Conservation (phyloP, 2,888 invertebrate genomes). For the Trachelus stipa region DNA sequence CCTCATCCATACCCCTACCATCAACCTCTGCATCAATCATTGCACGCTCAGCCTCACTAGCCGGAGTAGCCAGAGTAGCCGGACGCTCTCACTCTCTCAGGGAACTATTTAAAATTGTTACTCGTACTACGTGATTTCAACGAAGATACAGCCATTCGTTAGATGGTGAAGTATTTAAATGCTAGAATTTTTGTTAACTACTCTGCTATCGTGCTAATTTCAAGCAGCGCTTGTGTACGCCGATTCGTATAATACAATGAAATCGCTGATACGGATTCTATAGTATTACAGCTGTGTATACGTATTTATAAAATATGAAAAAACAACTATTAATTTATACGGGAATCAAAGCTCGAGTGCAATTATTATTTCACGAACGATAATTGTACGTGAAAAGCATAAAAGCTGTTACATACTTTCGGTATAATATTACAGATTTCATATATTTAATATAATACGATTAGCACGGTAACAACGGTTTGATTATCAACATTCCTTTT, state of each 20-base stretch:
- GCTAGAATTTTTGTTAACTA: conserved; percentile 38
- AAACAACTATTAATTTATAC: too few species aligned
- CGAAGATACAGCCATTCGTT: neutral
- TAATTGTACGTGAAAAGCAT: too few species aligned
- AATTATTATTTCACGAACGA: too few species aligned
- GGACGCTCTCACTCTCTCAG: conserved; percentile 31
- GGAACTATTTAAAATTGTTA: conserved; percentile 51
- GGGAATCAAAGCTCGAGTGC: too few species aligned
- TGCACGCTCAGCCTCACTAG: conserved; percentile 48
- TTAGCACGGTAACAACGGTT: conserved; percentile 29
- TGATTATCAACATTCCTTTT: conserved; percentile 57
- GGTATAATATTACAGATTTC: too few species aligned
- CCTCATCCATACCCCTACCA: conserved; percentile 29
- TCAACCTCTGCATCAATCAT: conserved; percentile 62
- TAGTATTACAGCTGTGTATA: too few species aligned
- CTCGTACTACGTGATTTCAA: conserved; percentile 7
- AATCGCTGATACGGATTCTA: too few species aligned
- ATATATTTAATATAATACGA: too few species aligned
- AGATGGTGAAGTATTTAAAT: neutral
- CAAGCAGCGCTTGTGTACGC: too few species aligned
- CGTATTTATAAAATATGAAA: too few species aligned
- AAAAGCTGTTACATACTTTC: too few species aligned
- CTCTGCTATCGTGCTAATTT: neutral
- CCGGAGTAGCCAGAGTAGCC: conserved; percentile 15
- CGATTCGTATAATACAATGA: too few species aligned